Conservation (phyloP, 2,113 vertebrate species). For the Pipra filicauda region DNA sequence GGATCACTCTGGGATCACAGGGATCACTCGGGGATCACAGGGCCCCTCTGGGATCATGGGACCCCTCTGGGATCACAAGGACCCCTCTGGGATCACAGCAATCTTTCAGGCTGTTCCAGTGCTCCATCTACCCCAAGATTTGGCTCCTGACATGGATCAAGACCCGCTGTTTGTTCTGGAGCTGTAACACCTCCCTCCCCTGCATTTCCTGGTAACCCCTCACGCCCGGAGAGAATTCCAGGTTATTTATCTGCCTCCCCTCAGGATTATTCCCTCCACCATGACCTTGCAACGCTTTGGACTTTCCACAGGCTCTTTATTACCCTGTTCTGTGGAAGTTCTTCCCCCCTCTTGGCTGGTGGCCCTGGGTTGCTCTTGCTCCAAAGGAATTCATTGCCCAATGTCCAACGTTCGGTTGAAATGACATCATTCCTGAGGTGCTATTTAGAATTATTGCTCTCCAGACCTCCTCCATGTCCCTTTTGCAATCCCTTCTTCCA, state of each 20-base stretch:
- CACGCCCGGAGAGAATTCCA: rapidly evolving
- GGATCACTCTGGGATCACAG: neutral
- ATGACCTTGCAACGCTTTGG: neutral
- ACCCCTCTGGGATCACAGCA: neutral
- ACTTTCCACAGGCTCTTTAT: neutral
- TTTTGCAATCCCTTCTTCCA: neutral
- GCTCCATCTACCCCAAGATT: neutral
- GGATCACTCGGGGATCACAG: neutral
- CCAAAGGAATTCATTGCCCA: neutral
- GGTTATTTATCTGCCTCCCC: neutral
- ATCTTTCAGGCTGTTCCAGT: neutral
- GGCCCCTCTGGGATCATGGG: neutral
- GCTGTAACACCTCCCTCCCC: neutral
- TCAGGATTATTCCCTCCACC: neutral
- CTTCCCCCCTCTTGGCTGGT: neutral
- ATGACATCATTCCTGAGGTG: neutral
- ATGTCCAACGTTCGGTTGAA: neutral
- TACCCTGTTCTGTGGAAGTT: neutral
- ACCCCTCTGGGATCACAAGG: too few species aligned
- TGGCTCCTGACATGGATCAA: neutral
- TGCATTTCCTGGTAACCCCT: neutral
- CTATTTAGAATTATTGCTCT: neutral
- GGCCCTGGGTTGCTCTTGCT: neutral
- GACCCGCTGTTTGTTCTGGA: neutral
- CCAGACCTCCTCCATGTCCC: neutral